Percentiles rank a stretch among this genome's conserved stretches.
phyloP scores from a whole-genome alignment of 2,797 vertebrate species.

The Pangasius djambal region DNA sequence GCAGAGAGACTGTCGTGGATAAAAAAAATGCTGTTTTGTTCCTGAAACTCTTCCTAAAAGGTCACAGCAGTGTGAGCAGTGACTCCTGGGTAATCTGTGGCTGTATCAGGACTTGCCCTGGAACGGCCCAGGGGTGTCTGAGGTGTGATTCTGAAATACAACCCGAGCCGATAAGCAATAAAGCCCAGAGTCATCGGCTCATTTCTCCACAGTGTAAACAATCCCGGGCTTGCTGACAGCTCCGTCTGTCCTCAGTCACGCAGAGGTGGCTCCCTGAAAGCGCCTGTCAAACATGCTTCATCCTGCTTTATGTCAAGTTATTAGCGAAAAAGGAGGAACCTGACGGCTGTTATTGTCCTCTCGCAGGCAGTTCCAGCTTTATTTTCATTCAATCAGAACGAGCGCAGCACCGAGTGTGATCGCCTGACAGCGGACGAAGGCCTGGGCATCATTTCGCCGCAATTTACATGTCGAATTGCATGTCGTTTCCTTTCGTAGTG shows the following conservation, averaged over 20 bases:
- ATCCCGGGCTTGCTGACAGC: conserved; percentile 69
- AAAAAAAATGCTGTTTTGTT: conserved; percentile 15
- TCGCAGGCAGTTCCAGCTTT: conserved; percentile 46
- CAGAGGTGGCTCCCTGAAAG: conserved; percentile 72
- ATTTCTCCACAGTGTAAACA: conserved; percentile 74
- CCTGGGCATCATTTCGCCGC: not conserved
- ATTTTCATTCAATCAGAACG: not conserved
- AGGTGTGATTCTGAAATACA: conserved; percentile 75
- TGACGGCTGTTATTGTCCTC: conserved; percentile 63
- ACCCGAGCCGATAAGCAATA: conserved; percentile 71
- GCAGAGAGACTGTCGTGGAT: not conserved
- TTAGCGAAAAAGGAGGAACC: conserved; percentile 65
- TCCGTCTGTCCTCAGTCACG: conserved; percentile 71
- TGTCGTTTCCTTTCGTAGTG: not conserved
- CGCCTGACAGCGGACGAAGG: not conserved
- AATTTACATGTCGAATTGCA: not conserved
- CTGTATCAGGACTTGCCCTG: conserved; percentile 50
- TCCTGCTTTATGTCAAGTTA: conserved; percentile 70
- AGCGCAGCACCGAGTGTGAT: not conserved
- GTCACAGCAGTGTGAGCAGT: conserved; percentile 37
- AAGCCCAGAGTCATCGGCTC: conserved; percentile 70
- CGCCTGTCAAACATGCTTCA: conserved; percentile 70
- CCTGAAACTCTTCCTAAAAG: conserved; percentile 33
- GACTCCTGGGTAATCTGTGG: conserved; percentile 52
- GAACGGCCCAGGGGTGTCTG: conserved; percentile 64